Percentiles rank a stretch among this genome's conserved stretches.
Evolutionary conservation across 1,140 invertebrate genomes (phyloP).

Genomic region (Arctopsyche grandis): DNA sequence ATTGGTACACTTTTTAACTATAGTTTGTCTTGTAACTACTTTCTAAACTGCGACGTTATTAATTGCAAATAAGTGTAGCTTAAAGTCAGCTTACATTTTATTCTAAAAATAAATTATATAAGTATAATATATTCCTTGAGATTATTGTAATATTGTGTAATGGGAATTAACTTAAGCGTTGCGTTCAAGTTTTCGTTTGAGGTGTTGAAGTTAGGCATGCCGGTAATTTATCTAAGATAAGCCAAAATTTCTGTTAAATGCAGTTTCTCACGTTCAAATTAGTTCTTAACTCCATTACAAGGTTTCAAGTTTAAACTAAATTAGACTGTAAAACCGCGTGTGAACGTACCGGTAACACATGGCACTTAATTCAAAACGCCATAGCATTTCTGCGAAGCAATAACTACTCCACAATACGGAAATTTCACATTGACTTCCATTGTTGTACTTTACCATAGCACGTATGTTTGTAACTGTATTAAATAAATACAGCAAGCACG

Average conservation of each 20-base stretch:
- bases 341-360: conserved; percentile 28
- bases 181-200: conserved; percentile 11
- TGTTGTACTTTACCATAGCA: no score
- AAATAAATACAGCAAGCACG: no score
- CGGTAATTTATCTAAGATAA: conserved; percentile 27
- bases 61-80: no score
- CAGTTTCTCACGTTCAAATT: conserved; percentile 36
- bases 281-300: conserved; percentile 38
- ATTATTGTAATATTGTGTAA: no score
- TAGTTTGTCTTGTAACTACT: no score
- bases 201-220: conserved; percentile 18
- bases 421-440: not conserved
- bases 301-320: conserved; percentile 34
- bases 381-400: conserved; percentile 31
- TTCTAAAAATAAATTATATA: no score
- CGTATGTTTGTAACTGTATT: no score
- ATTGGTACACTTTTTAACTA: no score
- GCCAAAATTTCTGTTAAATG: conserved; percentile 36
- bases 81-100: no score
- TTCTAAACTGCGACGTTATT: no score
- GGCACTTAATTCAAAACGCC: conserved; percentile 31
- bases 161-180: conserved; percentile 4
- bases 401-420: conserved; percentile 4
- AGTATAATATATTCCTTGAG: no score
- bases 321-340: conserved; percentile 32